Conservation (phyloP, 2,888 invertebrate genomes). For the Rugalucina vietnamica region DNA sequence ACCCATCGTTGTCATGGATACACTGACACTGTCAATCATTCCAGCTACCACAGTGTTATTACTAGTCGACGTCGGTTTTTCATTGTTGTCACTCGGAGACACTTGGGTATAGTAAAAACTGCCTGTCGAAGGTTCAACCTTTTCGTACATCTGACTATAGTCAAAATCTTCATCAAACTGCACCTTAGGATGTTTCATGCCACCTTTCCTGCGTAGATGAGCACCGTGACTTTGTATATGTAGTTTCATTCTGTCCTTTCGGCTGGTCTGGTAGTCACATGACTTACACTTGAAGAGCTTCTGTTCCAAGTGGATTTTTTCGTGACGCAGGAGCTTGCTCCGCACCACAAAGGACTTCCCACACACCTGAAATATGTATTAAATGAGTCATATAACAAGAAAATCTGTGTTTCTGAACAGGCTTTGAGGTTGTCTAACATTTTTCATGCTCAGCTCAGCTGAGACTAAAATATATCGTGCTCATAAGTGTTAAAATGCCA, state of each 20-base stretch:
- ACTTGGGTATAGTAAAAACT: background rate
- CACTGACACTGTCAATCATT: background rate
- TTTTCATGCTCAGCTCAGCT: no score
- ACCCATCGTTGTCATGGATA: background rate
- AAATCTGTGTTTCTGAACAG: no score
- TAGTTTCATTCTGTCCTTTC: constrained; percentile 88
- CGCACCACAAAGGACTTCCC: constrained; percentile 88
- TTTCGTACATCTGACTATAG: constrained; percentile 53
- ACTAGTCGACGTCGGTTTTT: background rate
- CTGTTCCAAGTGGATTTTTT: constrained; percentile 88
- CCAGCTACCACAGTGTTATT: background rate
- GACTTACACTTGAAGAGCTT: constrained; percentile 88
- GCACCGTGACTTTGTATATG: constrained; percentile 84
- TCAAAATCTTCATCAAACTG: constrained; percentile 32
- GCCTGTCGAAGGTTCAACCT: constrained; percentile 14
- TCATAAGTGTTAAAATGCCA: no score
- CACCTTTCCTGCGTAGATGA: constrained; percentile 19
- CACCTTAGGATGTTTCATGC: background rate
- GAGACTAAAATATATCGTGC: no score
- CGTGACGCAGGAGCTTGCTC: constrained; percentile 88
- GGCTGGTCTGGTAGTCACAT: constrained; percentile 88
- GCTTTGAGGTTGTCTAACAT: no score
- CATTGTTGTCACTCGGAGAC: background rate
- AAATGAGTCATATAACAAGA: no score
- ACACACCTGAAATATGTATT: constrained; percentile 82